phyloP scores from a whole-genome alignment of 2,888 invertebrate genomes.

The Anaspis maculata region DNA sequence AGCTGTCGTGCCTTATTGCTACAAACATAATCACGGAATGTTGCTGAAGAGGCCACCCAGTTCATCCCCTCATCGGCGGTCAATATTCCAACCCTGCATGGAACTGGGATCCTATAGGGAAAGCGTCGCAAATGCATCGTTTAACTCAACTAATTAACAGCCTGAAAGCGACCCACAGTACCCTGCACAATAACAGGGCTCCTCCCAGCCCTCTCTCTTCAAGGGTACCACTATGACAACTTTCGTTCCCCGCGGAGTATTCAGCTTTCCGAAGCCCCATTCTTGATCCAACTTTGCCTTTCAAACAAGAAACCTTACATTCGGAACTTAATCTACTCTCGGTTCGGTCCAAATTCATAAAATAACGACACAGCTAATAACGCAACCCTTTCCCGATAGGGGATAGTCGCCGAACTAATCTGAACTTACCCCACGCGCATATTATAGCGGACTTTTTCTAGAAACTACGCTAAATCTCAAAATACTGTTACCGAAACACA shows the following conservation, averaged over 20 bases:
- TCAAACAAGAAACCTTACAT: slow-evolving; percentile 8
- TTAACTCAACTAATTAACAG: slow-evolving; percentile 10
- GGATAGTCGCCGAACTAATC: slow-evolving; percentile 12
- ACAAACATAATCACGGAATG: too few relatives aligned
- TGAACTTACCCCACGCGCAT: too few relatives aligned
- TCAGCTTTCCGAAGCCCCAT: slow-evolving; percentile 3
- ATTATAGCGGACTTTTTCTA: too few relatives aligned
- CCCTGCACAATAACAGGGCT: slow-evolving; percentile 2
- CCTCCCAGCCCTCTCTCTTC: too few relatives aligned
- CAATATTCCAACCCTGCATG: background rate
- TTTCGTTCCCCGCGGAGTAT: slow-evolving; percentile 5
- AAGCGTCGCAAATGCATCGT: slow-evolving; percentile 5
- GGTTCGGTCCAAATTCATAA: slow-evolving; percentile 9
- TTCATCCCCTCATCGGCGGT: background rate
- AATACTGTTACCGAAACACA: too few relatives aligned
- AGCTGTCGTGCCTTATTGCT: too few relatives aligned
- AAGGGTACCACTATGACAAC: background rate
- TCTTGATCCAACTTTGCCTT: slow-evolving; percentile 8
- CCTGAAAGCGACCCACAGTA: slow-evolving; percentile 5
- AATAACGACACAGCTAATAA: slow-evolving; percentile 12
- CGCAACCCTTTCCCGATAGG: slow-evolving; percentile 6
- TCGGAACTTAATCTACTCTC: slow-evolving; percentile 9
- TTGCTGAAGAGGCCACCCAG: too few relatives aligned
- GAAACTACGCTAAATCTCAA: too few relatives aligned
- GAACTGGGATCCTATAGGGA: too few relatives aligned